A percentile compares a stretch with the other conserved stretches of the same genome.
phyloP scores from a whole-genome alignment of 1,140 invertebrate species.

The Pachyrhynchus sulphureomaculatus region DNA sequence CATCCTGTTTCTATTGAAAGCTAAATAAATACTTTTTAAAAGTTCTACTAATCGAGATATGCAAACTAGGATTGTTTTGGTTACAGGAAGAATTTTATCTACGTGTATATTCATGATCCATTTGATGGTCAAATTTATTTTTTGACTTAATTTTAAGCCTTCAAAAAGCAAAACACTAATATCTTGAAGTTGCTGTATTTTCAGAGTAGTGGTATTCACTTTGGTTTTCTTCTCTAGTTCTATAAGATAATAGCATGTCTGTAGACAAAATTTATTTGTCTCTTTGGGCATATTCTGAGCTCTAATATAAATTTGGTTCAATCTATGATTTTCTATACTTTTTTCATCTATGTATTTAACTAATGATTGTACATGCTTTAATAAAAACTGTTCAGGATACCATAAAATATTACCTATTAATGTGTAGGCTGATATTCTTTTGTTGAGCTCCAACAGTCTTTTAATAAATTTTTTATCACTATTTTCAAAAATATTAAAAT shows the following conservation, averaged over 20 bases:
- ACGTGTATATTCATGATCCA: constrained; percentile 83
- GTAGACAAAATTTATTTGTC: constrained; percentile 53
- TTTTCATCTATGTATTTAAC: constrained; percentile 64
- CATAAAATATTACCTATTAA: constrained; percentile 76
- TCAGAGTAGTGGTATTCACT: constrained; percentile 57
- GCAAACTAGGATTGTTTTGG: constrained; percentile 71
- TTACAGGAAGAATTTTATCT: constrained; percentile 72
- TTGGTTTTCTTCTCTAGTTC: constrained; percentile 60
- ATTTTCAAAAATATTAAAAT: constrained; percentile 72
- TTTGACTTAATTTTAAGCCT: constrained; percentile 63
- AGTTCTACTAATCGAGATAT: constrained; percentile 82
- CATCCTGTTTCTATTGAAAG: constrained; percentile 61
- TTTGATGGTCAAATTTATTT: constrained; percentile 63
- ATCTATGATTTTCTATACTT: constrained; percentile 57
- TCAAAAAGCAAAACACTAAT: constrained; percentile 63
- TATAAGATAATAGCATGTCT: constrained; percentile 62
- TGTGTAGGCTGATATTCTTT: constrained; percentile 74
- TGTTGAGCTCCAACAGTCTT: constrained; percentile 70
- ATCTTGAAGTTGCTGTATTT: constrained; percentile 62
- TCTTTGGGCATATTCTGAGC: constrained; percentile 63
- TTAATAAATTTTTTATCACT: constrained; percentile 79
- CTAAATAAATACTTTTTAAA: constrained; percentile 74
- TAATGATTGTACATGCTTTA: constrained; percentile 61
- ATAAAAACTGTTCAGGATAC: constrained; percentile 77
- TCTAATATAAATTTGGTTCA: constrained; percentile 60